Evolutionary conservation across 2,888 invertebrate genomes (phyloP).

Genomic region (Cantharis rufa): DNA sequence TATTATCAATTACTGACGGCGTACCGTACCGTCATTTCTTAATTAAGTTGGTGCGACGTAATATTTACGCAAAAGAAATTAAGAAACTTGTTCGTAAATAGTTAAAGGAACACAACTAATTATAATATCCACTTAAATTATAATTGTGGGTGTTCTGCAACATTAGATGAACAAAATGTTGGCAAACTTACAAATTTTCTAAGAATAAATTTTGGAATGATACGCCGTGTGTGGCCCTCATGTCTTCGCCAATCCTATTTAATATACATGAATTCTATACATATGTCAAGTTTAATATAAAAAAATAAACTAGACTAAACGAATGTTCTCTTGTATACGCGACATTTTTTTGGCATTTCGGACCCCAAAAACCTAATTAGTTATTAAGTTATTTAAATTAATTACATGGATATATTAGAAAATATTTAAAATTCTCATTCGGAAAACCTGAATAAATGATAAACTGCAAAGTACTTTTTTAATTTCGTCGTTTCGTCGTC

Average conservation of each 20-base stretch:
- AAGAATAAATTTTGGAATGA: conserved; percentile 37
- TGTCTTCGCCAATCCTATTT: conserved; percentile 23
- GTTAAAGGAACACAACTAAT: conserved; percentile 20
- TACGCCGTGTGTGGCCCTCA: conserved; percentile 38
- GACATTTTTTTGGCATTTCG: neutral
- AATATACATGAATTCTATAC: conserved; percentile 33
- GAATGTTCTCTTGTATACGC: neutral
- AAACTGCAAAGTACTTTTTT: neutral
- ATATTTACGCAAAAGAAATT: conserved; percentile 8
- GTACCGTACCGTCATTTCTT: conserved; percentile 20
- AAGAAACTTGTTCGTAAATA: conserved; percentile 8
- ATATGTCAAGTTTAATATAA: conserved; percentile 19
- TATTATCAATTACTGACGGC: conserved; percentile 10
- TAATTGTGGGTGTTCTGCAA: conserved; percentile 40
- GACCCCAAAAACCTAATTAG: neutral
- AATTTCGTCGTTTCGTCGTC: neutral
- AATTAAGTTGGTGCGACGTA: conserved; percentile 18
- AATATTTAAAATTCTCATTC: neutral
- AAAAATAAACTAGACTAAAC: conserved; percentile 6
- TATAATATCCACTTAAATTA: conserved; percentile 35
- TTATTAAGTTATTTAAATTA: neutral
- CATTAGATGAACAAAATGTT: conserved; percentile 36
- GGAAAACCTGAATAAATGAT: neutral
- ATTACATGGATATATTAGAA: neutral
- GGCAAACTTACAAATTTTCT: conserved; percentile 37